Evolutionary conservation across 64 coral and sea anemone species (phyloP).

Genomic region (Montipora cactus): DNA sequence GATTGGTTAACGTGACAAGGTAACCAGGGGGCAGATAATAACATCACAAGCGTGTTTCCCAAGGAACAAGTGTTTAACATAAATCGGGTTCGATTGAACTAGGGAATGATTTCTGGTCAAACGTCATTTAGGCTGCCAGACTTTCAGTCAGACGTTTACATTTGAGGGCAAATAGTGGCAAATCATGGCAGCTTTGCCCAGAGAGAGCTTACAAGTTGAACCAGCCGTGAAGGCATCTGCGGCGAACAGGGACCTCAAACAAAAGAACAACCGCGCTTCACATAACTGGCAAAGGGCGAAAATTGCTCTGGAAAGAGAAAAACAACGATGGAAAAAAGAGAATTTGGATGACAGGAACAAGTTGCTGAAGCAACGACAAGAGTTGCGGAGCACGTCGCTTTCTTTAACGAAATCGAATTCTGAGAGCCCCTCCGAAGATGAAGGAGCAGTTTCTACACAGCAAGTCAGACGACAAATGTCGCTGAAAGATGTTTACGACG

Average conservation of each 20-base stretch:
- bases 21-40: background rate
- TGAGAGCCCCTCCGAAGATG: background rate
- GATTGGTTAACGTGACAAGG: background rate
- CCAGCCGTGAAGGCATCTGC: constrained; percentile 11
- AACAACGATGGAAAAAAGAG: background rate
- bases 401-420: constrained; percentile 9
- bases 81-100: background rate
- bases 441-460: background rate
- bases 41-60: background rate
- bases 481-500: constrained; percentile 44
- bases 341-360: constrained; percentile 26
- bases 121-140: background rate
- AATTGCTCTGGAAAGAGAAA: constrained; percentile 15
- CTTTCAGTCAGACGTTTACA: constrained; percentile 11
- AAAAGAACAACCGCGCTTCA: constrained; percentile 37
- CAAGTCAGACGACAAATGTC: background rate
- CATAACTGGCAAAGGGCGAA: constrained; percentile 31
- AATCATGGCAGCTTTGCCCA: background rate
- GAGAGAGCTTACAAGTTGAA: constrained; percentile 44
- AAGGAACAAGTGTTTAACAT: background rate
- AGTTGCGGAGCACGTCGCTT: constrained; percentile 10
- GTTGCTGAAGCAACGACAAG: constrained; percentile 25
- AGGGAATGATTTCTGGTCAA: background rate
- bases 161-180: background rate
- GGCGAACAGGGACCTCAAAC: constrained; percentile 20